Evolutionary conservation across 2,113 vertebrate genomes (phyloP), one percentile per base, ranked within the genome.

Genomic region (Dasypus novemcinctus): DNA sequence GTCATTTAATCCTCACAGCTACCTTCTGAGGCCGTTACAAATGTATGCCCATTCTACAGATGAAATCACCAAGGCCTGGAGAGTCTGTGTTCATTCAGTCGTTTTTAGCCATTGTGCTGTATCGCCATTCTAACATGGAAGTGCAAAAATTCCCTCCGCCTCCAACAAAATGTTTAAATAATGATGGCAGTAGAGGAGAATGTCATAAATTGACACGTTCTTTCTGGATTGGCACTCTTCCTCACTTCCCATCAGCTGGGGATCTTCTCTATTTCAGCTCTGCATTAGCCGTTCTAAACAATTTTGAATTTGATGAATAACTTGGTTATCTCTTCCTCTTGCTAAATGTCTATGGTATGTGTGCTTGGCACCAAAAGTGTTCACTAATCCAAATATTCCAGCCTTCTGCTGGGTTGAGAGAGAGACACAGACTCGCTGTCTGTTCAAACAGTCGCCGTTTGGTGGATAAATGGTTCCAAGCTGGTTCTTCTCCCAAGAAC

Each of bases 301-400:
- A 36, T 59, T 76, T 75, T 92, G 84, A 96, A 75, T 49, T 90
- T 96, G 96, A 94, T 95, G 90, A 94, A 96, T 95, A 94, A 87
- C 87, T 88, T 92, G 83, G 91, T 93, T 93, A 90, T 96, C 95
- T 95, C 86, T 76, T 90, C 79, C 87, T 88, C 10, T 95, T 94
- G 94, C 96, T 95, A 79, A 97, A 61, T 61, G 87, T 57, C 79
- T 90, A 13, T 83, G 93, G 96, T 94, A 87, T 97, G 93, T 88
- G 92, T 4, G 63, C 90, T 95, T 94, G 96, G 93, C 97, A 93
- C 87, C 13, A 9, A 87, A n/a, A 57, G 46, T 74, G 63, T 93
- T 96, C 96, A 84, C 84, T 95, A 95, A 93, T 96, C 94, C 94
- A 94, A 86, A 93, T 25, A 54, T 61, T 27, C 43, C 7, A 64